Conservation (phyloP, 2,888 invertebrate genomes). For the Luffia ferchaultella region DNA sequence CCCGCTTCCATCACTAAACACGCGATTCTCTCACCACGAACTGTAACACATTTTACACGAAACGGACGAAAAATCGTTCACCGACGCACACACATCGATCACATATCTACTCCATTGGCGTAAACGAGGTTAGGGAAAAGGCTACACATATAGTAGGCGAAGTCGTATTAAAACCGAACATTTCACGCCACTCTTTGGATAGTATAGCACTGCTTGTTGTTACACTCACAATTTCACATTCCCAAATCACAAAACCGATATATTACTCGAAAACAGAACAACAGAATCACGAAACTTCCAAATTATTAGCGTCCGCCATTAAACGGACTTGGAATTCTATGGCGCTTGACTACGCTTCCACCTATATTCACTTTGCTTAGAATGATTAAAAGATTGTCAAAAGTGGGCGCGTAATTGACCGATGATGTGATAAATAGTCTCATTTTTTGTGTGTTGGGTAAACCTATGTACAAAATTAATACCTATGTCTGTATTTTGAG, state of each 20-base stretch:
- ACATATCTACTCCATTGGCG: slow-evolving; percentile 79
- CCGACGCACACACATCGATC: slow-evolving; percentile 78
- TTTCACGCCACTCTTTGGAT: slow-evolving; percentile 59
- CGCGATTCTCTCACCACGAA: slow-evolving; percentile 46
- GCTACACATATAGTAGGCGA: slow-evolving; percentile 71
- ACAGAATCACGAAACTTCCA: slow-evolving; percentile 64
- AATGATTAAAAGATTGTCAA: slow-evolving; percentile 20
- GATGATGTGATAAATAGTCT: neutral
- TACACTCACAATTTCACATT: slow-evolving; percentile 48
- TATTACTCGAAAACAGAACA: slow-evolving; percentile 54
- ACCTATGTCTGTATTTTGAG: slow-evolving; percentile 22
- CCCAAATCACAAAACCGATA: slow-evolving; percentile 34
- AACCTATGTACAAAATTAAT: slow-evolving; percentile 10
- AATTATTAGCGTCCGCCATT: slow-evolving; percentile 67
- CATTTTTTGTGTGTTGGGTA: slow-evolving; percentile 9
- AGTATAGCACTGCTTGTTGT: slow-evolving; percentile 39
- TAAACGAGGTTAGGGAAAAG: slow-evolving; percentile 81
- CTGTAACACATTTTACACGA: slow-evolving; percentile 37
- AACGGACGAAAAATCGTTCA: slow-evolving; percentile 69
- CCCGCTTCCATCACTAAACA: slow-evolving; percentile 64
- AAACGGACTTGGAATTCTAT: slow-evolving; percentile 58
- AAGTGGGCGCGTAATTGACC: neutral
- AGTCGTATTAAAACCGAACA: slow-evolving; percentile 57
- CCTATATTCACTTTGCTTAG: slow-evolving; percentile 59
- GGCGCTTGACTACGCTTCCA: slow-evolving; percentile 60